Evolutionary conservation across 2,113 vertebrate species (phyloP).

Genomic region (Hippopotamus amphibius): DNA sequence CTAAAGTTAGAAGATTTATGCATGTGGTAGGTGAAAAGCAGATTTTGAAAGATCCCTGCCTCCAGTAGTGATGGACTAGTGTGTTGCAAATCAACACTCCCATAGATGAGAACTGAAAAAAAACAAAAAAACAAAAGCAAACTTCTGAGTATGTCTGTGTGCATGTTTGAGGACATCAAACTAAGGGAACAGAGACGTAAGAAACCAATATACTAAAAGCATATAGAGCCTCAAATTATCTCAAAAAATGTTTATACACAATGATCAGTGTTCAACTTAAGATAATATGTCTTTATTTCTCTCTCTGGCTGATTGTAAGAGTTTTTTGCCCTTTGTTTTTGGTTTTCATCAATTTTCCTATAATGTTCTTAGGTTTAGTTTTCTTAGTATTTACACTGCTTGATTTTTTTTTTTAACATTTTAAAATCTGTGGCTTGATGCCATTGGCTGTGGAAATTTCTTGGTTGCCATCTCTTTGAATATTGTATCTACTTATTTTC

Average conservation of each 20-base stretch:
- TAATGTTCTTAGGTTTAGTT: background rate
- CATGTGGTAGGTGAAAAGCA: background rate
- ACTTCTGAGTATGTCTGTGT: background rate
- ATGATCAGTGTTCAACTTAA: background rate
- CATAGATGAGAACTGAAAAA: background rate
- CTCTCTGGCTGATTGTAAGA: background rate
- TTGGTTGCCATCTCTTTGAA: background rate
- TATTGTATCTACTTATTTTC: background rate
- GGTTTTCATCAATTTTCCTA: background rate
- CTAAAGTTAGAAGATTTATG: background rate
- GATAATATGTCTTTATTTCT: background rate
- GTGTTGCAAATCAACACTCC: background rate
- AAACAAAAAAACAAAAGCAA: no score
- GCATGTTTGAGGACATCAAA: background rate
- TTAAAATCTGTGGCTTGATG: background rate
- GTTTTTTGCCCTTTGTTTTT: background rate
- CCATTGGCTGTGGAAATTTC: background rate
- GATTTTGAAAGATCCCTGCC: constrained; percentile 1
- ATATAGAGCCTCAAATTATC: background rate
- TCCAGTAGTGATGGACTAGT: background rate
- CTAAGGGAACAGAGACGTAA: background rate
- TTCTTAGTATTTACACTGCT: background rate
- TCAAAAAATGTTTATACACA: background rate
- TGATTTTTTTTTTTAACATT: background rate
- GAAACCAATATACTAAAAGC: background rate